Evolutionary conservation across 2,888 invertebrate genomes (phyloP).

Genomic region (Lacanobia wlatinum): DNA sequence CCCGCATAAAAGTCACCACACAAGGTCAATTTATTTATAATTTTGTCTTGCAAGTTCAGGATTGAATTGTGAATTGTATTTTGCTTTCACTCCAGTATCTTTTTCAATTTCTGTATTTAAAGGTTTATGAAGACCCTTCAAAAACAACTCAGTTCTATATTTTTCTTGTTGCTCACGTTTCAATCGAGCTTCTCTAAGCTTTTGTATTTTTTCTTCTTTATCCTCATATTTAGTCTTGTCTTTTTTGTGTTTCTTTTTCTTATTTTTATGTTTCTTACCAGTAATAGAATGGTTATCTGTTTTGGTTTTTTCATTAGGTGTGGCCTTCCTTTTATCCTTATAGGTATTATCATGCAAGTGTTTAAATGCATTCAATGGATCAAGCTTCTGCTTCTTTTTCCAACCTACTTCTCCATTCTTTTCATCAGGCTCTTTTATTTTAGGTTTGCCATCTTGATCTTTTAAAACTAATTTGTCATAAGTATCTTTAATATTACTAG

Average conservation of each 20-base stretch:
- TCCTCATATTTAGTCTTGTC: constrained; percentile 75
- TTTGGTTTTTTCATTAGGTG: constrained; percentile 23
- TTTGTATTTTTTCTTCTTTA: constrained; percentile 89
- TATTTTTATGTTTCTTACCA: constrained; percentile 58
- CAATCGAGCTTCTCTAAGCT: constrained; percentile 94
- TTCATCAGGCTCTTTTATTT: constrained; percentile 76
- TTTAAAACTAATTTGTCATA: constrained; percentile 86
- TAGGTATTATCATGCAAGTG: constrained; percentile 73
- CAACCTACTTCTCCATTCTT: constrained; percentile 92
- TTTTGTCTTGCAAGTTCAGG: constrained; percentile 97
- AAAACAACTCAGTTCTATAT: constrained; percentile 92
- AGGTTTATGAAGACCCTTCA: constrained; percentile 92
- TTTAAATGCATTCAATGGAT: constrained; percentile 94
- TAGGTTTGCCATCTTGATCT: constrained; percentile 86
- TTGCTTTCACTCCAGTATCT: constrained; percentile 91
- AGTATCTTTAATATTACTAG: constrained; percentile 83
- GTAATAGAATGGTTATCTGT: not conserved
- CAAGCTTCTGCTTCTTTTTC: constrained; percentile 92
- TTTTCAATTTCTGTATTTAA: constrained; percentile 57
- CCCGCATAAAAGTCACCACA: not conserved
- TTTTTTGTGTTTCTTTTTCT: constrained; percentile 67
- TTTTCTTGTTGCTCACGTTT: constrained; percentile 95
- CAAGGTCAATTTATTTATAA: constrained; percentile 77
- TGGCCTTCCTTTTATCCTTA: constrained; percentile 63
- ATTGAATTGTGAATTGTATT: constrained; percentile 99